A percentile compares a stretch with the other conserved stretches of the same genome.
Conservation (phyloP, 2,113 vertebrate species). For the Micronisus gabar region DNA sequence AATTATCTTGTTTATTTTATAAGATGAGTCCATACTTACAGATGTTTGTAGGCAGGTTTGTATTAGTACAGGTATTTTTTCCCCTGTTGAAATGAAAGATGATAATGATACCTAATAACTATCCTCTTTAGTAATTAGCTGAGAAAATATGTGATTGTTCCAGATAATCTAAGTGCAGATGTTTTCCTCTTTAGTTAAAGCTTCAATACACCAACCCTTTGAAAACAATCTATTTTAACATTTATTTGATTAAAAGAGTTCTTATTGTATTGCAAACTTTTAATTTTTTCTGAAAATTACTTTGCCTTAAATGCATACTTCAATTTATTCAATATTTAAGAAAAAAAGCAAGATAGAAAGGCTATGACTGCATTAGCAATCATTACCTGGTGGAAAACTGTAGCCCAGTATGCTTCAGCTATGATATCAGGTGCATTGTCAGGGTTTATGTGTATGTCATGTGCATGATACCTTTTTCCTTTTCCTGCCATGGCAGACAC, state of each 20-base stretch:
- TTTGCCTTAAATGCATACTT: conserved; percentile 3
- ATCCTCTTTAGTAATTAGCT: conserved; percentile 69
- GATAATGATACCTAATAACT: conserved; percentile 41
- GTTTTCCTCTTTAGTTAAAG: conserved; percentile 68
- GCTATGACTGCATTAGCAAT: not conserved
- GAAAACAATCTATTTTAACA: conserved; percentile 42
- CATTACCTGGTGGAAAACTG: not conserved
- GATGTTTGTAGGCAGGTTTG: conserved; percentile 22
- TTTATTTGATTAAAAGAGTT: not conserved
- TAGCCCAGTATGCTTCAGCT: not conserved
- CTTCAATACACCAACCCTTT: conserved; percentile 75
- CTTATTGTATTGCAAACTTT: not conserved
- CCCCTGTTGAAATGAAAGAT: conserved; percentile 30
- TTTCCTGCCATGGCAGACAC: not conserved
- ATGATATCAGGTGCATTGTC: not conserved
- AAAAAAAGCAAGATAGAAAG: not conserved
- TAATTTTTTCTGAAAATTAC: not conserved
- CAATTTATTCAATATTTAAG: not conserved
- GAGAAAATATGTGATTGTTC: conserved; percentile 61
- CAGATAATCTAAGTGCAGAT: conserved; percentile 74
- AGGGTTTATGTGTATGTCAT: not conserved
- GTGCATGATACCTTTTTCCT: not conserved
- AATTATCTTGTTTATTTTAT: conserved; percentile 74
- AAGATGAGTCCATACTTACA: conserved; percentile 70
- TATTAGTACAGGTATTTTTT: conserved; percentile 1